Evolutionary conservation across 1,140 invertebrate species (phyloP), one percentile per base, ranked within the genome.

Genomic region (Pissodes strobi): DNA sequence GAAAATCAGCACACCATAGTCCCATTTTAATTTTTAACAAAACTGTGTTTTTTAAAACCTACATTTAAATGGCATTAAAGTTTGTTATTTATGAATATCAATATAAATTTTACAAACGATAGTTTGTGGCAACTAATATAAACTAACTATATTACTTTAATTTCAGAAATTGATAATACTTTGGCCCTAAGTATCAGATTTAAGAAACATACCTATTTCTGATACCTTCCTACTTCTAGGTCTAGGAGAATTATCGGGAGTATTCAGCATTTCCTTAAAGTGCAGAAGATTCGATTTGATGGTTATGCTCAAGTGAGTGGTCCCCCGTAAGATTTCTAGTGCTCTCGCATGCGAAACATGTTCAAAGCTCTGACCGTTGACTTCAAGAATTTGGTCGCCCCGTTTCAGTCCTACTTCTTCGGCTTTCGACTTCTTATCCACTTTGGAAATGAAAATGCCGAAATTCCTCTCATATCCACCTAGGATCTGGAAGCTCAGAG

Each of bases 371-470:
- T 97, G 92, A 15, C 96, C 94, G 79, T 99, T 99, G 0, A 99
- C 95, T 82, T 98, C 94, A 55, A 99, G 82, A 64, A 97, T 93
- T 81, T 99, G 96, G 84, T 99, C 97, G 1, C 97, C 97, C 48
- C 94, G 83, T 80, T 97, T 97, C 13, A 99, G 80, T 0, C 97
- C 97, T n/a, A 95, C 91, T 74, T 97, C 93, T 79, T 96, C 92
- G 8, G 95, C 94, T 80, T 96, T 96, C 1, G 94, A 95, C 56
- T 88, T 88, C 67, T 90, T 90, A 72, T 97, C 94, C 22, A 76
- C 74, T 82, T 95, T 93, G 9, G 93, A 90, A 59, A 99, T 91
- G 82, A 98, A 99, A 59, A 99, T 95, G 12, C 95, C 95, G 78
- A 90, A 93, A 13, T 82, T 77, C 66, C 87, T 84, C 74, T 98